Evolutionary conservation across 2,113 vertebrate genomes (phyloP), one percentile per base, ranked within the genome.

Genomic region (Dasyprocta punctata): DNA sequence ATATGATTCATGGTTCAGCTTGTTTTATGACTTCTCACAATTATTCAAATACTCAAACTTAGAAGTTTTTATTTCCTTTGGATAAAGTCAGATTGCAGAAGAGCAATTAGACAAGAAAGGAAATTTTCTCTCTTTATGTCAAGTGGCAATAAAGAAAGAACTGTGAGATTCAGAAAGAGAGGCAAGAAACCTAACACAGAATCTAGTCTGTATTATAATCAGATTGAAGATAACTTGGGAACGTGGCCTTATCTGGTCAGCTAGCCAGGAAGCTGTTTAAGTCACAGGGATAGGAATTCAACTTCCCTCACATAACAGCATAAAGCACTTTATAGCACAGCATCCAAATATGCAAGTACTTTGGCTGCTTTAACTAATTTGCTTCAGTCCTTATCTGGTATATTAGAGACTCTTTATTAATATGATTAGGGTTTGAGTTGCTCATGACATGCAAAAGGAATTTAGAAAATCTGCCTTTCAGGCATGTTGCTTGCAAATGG

Each of bases 11-110:
- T 67, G 69, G 90, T 41, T 90, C 88, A 61, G 4, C 61, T 67
- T 52, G 41, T 89, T 96, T 93, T 91, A 86, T 52, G 60, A 86
- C 73, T 93, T 85, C 58, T 60, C 44, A 54, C 49, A 86, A 78
- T 95, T 89, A 96, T 54, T 96, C 71, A 89, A 65, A 78, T 84
- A 63, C 16, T 83, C 47, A 86, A 71, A 89, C 44, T 41, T 60
- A 36, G 20, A 92, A 44, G 17, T 69, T 90, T 88, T 90, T 22
- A 69, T 69, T 97, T 90, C 54, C 41, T 33, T 56, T 89, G 26
- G 38, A 84, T 67, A 80, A 71, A 94, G 33, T 41, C 47, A 90
- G 56, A 6, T 8, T 52, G 30, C 30, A 24, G 54, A 58, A 77
- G 84, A 95, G n/a, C 41, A 82, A 82, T 56, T 94, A 81, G 56